These are phyloP conservation scores for Lycocerus yunnanus DNA, from an alignment of 2,888 invertebrate species.

Conservation along the genomic window DNA sequence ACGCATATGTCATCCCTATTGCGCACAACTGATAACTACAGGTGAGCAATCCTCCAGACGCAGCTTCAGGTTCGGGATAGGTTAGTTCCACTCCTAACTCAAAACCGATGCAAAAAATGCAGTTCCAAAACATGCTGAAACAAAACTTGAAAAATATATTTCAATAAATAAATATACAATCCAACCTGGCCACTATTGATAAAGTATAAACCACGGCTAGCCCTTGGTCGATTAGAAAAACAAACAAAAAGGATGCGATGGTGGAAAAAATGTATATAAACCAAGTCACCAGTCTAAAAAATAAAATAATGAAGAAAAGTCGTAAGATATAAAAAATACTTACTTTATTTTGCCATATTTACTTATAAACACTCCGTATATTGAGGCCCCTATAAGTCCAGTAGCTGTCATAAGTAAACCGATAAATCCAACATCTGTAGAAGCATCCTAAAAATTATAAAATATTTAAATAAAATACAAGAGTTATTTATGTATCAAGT, in stretches of 20 bases:
- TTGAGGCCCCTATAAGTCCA: background rate
- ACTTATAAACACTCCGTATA: background rate
- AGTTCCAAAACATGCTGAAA: slow-evolving; percentile 93
- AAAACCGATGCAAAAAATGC: slow-evolving; percentile 92
- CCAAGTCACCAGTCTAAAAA: background rate
- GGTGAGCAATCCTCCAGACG: slow-evolving; percentile 90
- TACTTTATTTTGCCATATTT: background rate
- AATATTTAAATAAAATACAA: too few relatives aligned
- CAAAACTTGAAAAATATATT: background rate
- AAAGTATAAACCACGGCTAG: background rate
- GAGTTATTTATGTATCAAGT: too few relatives aligned
- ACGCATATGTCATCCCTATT: slow-evolving; percentile 38
- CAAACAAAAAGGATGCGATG: background rate
- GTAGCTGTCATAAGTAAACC: background rate
- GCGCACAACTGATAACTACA: slow-evolving; percentile 60
- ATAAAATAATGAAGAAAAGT: background rate
- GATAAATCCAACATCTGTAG: background rate
- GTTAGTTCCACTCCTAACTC: slow-evolving; percentile 96
- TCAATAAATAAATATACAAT: background rate
- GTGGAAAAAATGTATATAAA: background rate
- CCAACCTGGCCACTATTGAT: background rate
- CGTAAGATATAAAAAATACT: background rate
- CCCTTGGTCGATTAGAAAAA: background rate
- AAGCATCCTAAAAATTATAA: background rate
- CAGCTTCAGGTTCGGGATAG: slow-evolving; percentile 94